These are phyloP conservation scores for Syngnathus floridae DNA, from an alignment of 2,113 vertebrate species.

Conservation along the genomic window DNA sequence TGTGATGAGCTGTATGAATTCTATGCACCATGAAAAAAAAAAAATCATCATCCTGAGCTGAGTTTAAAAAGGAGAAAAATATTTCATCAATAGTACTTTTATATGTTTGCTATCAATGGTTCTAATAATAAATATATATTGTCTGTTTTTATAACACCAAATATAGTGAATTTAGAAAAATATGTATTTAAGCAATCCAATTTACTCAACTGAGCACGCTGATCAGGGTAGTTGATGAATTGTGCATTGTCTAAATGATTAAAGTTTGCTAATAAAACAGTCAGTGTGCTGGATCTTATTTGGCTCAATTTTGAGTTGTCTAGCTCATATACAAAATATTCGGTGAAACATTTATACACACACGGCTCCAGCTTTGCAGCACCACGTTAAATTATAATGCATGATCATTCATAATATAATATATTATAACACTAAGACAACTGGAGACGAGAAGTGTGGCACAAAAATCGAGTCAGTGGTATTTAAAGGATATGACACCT, in stretches of 20 bases:
- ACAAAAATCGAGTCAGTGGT: too few relatives aligned
- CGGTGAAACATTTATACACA: too few relatives aligned
- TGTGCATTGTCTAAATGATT: conserved; percentile 52
- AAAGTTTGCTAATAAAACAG: conserved; percentile 59
- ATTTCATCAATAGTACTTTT: conserved; percentile 2
- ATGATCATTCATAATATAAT: too few relatives aligned
- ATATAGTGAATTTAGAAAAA: neutral
- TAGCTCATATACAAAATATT: too few relatives aligned
- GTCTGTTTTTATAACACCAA: neutral
- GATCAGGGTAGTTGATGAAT: conserved; percentile 41
- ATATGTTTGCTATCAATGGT: neutral
- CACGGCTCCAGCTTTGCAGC: too few relatives aligned
- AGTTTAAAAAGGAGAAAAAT: conserved; percentile 13
- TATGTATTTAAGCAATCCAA: conserved; percentile 3
- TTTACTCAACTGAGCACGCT: conserved; percentile 24
- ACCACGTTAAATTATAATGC: too few relatives aligned
- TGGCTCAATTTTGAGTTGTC: neutral
- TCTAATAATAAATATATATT: neutral
- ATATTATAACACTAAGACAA: too few relatives aligned
- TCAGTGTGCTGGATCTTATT: neutral
- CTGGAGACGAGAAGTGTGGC: too few relatives aligned
- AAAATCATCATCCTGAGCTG: neutral
- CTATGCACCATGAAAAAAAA: conserved; percentile 39
- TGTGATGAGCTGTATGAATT: conserved; percentile 47
- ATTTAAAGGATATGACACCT: too few relatives aligned